A percentile compares a stretch with the other conserved stretches of the same genome.
These are phyloP conservation scores for Oriolus oriolus DNA, from an alignment of 2,113 vertebrate species.

Conservation along the genomic window DNA sequence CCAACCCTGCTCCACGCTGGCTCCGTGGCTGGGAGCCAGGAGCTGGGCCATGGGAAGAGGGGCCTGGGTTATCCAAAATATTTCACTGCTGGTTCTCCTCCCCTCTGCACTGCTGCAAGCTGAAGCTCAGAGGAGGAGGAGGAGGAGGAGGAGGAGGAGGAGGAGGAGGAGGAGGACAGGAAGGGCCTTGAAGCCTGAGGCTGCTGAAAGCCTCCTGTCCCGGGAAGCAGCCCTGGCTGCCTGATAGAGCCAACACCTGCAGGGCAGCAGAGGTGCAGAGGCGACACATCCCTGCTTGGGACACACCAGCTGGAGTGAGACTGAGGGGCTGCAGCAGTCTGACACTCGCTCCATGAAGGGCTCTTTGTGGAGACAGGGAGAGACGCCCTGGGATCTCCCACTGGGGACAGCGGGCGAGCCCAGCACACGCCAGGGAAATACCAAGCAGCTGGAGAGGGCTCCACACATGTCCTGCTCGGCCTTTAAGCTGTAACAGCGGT, in stretches of 20 bases:
- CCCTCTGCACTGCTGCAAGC: neutral
- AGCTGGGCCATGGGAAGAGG: neutral
- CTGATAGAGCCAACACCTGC: neutral
- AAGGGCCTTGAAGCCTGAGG: neutral
- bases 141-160: neutral
- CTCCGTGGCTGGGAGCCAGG: neutral
- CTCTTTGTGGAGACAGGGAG: neutral
- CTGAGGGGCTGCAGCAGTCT: neutral
- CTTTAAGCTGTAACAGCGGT: neutral
- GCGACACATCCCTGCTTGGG: neutral
- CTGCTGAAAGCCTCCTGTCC: neutral
- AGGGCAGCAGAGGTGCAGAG: neutral
- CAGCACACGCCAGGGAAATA: neutral
- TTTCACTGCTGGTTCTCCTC: neutral
- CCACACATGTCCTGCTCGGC: neutral
- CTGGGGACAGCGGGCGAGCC: neutral
- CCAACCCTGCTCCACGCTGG: neutral
- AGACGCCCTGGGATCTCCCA: neutral
- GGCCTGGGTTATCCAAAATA: neutral
- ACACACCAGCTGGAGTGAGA: neutral
- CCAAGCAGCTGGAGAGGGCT: neutral
- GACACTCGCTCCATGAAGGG: neutral
- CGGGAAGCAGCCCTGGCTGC: neutral
- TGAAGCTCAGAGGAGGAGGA: neutral
- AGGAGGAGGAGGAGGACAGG: neutral